These are phyloP conservation scores for Salvelinus sp. DNA, from an alignment of 2,113 vertebrate genomes.

Conservation along the genomic window DNA sequence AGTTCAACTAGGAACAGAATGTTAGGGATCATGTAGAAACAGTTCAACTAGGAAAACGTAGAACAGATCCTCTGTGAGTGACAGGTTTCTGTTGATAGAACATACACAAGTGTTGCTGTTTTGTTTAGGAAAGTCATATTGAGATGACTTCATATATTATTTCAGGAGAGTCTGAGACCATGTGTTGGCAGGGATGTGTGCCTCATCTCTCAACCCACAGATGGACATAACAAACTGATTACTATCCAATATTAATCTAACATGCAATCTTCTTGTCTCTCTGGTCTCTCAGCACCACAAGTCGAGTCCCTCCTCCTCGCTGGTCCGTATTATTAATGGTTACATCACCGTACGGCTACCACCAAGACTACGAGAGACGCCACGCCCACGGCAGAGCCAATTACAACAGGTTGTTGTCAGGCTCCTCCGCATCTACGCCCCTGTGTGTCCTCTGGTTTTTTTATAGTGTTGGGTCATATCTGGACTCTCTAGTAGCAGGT, in stretches of 20 bases:
- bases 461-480: conserved; percentile 48
- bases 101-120: no score
- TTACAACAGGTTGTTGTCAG: conserved; percentile 40
- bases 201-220: no score
- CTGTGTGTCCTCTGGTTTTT: conserved; percentile 45
- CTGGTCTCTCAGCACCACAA: conserved; percentile 65
- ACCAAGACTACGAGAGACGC: conserved; percentile 57
- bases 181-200: no score
- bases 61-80: no score
- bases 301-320: conserved; percentile 70
- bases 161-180: no score
- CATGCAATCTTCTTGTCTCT: background rate
- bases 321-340: conserved; percentile 79
- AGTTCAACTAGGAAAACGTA: no score
- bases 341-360: conserved; percentile 75
- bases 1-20: no score
- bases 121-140: no score
- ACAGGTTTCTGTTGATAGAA: no score
- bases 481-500: conserved; percentile 26
- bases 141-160: no score
- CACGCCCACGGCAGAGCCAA: conserved; percentile 35
- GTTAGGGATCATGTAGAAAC: no score
- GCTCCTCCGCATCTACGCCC: conserved; percentile 28
- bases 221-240: no score
- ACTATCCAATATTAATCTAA: background rate